Base-by-base conservation (phyloP, 2,797 vertebrate genomes). In the Etheostoma nigrum region DNA sequence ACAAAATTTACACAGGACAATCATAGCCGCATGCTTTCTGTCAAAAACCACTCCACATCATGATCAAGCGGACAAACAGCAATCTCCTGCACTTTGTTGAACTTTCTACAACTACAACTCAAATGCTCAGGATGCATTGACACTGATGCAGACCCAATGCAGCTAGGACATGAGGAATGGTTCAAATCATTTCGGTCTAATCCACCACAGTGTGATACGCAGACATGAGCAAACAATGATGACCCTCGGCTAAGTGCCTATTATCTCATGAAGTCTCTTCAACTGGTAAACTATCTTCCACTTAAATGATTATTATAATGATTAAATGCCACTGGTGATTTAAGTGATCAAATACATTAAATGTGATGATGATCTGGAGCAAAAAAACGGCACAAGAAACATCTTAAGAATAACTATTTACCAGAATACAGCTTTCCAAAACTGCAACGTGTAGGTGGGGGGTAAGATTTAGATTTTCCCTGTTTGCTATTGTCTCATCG, bases 351-450 rank as follows among this genome's bases (percentile, higher is more conserved):
- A 85, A 92, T 91, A 94, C 90, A 93, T 92, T 91, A 85, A 91
- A 88, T 75, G 91, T 91, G 90, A 94, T 86, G 93, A 95, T 95
- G 95, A 95, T 94, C 90, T 90, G 86, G 71, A 91, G 91, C 84
- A 88, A 90, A 83, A 83, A 89, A 84, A 79, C 90, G 91, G 88
- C 91, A 96, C 94, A 95, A 93, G 90, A 95, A 94, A 95, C 84
- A 91, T 86, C 92, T 96, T 86, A 95, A 93, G 89, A 94, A 93
- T 90, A 91, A 92, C 94, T 79, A 95, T 95, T 96, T 96, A 96
- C 95, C 95, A 96, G 95, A 90, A 96, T 96, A 96, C 95, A 96
- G 95, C 95, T 96, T 96, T 96, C 95, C 95, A 95, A 95, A 93
- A 96, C 95, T 52, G 95, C 95, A 95, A 96, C 94, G 92, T 96